phyloP scores from a whole-genome alignment of 1,140 invertebrate genomes.

The Nilaparvata lugens region DNA sequence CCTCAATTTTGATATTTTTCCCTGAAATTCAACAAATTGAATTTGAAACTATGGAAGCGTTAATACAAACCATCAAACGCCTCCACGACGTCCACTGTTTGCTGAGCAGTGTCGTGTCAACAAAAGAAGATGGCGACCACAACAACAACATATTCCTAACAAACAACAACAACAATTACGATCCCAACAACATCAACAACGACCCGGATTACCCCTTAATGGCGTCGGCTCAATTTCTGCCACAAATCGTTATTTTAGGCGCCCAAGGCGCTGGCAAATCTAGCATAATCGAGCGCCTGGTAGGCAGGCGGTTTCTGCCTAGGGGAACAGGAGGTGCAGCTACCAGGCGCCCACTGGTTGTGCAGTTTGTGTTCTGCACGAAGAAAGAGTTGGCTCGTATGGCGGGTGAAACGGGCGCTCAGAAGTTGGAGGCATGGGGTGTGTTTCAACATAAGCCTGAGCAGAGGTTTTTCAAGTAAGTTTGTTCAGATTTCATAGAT shows the following conservation, averaged over 20 bases:
- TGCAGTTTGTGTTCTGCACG: neutral
- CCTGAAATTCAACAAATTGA: too few species aligned
- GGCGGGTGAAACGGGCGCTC: neutral
- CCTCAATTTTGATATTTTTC: too few species aligned
- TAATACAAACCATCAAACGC: too few species aligned
- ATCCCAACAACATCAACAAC: too few species aligned
- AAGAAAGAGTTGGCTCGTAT: neutral
- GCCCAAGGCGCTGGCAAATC: constrained; percentile 35
- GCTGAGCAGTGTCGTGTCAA: too few species aligned
- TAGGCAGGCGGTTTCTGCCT: constrained; percentile 16
- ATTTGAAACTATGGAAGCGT: too few species aligned
- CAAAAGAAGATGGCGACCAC: too few species aligned
- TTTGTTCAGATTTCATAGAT: too few species aligned
- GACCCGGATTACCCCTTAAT: too few species aligned
- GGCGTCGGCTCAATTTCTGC: neutral
- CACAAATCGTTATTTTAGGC: constrained; percentile 18
- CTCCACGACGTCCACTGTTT: too few species aligned
- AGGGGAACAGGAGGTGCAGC: constrained; percentile 6
- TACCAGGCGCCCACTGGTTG: neutral
- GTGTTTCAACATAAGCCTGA: neutral
- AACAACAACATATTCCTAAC: too few species aligned
- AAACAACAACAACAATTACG: too few species aligned
- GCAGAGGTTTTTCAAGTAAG: neutral
- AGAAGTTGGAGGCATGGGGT: neutral
- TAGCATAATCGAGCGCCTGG: constrained; percentile 18